Evolutionary conservation across 2,888 invertebrate species (phyloP).

Genomic region (Itoplectis maculator): DNA sequence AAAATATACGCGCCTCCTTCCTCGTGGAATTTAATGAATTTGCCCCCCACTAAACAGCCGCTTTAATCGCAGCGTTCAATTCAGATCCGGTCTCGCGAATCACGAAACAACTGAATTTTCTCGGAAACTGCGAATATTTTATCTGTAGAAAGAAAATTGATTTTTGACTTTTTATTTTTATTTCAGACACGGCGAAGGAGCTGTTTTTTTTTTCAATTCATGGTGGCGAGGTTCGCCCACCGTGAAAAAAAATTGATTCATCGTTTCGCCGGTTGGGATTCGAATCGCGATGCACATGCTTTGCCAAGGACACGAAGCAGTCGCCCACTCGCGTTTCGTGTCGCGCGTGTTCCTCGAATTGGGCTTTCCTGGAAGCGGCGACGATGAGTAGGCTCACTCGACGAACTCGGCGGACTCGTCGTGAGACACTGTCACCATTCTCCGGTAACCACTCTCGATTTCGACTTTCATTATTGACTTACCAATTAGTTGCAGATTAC

Average conservation of each 20-base stretch:
- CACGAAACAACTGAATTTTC: too few species aligned
- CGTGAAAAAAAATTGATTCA: slow-evolving; percentile 36
- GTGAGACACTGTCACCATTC: slow-evolving; percentile 12
- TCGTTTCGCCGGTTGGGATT: slow-evolving; percentile 39
- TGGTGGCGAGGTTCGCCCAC: background rate
- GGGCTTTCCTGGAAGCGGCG: slow-evolving; percentile 53
- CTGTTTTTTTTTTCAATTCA: slow-evolving; percentile 14
- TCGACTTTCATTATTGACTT: slow-evolving; percentile 11
- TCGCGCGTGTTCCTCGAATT: slow-evolving; percentile 54
- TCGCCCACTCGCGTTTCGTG: slow-evolving; percentile 50
- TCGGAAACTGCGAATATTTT: background rate
- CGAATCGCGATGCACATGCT: slow-evolving; percentile 34
- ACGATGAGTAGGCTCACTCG: slow-evolving; percentile 39
- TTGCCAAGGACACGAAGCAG: slow-evolving; percentile 45
- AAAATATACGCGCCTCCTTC: slow-evolving; percentile 23
- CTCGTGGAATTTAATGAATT: background rate
- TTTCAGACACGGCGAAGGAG: background rate
- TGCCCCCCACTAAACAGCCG: slow-evolving; percentile 1
- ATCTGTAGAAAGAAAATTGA: too few species aligned
- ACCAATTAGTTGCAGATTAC: slow-evolving; percentile 32
- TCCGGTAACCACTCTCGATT: background rate
- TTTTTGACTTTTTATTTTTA: background rate
- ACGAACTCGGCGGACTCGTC: too few species aligned
- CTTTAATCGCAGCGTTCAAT: slow-evolving; percentile 39
- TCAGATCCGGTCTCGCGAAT: slow-evolving; percentile 6